phyloP scores from a whole-genome alignment of 53 echinoderm and acorn worm genomes.

The Actinopyga echinites region DNA sequence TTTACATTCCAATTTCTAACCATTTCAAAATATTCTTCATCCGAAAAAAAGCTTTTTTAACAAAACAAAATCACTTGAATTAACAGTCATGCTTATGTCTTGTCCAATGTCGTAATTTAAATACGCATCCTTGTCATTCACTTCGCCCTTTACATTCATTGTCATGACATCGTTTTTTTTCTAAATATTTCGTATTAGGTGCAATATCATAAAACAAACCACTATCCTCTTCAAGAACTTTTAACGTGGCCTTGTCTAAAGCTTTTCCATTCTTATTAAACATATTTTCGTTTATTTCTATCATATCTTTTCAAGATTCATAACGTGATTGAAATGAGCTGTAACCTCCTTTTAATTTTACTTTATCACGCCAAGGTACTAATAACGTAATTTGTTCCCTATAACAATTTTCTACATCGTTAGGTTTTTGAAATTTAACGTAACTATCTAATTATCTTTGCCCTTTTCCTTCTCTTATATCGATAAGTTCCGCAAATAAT shows the following conservation, averaged over 20 bases:
- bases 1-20: not conserved
- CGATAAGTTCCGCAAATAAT: not conserved
- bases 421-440: constrained; percentile 7
- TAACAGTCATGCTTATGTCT: no score
- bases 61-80: no score
- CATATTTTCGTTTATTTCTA: not conserved
- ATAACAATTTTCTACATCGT: not conserved
- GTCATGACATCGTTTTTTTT: no score
- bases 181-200: no score
- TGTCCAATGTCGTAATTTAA: no score
- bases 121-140: no score
- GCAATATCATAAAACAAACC: no score
- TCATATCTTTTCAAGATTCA: not conserved
- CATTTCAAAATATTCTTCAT: not conserved
- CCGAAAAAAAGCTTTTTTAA: no score
- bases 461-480: not conserved
- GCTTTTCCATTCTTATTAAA: not conserved
- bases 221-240: no score
- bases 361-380: not conserved
- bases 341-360: not conserved
- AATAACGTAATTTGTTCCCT: not conserved
- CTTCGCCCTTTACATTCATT: no score
- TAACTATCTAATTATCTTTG: constrained; percentile 35
- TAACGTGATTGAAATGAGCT: not conserved
- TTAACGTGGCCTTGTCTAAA: not conserved